Conservation (phyloP, 2,113 vertebrate species). For the Rhinoderma darwinii region DNA sequence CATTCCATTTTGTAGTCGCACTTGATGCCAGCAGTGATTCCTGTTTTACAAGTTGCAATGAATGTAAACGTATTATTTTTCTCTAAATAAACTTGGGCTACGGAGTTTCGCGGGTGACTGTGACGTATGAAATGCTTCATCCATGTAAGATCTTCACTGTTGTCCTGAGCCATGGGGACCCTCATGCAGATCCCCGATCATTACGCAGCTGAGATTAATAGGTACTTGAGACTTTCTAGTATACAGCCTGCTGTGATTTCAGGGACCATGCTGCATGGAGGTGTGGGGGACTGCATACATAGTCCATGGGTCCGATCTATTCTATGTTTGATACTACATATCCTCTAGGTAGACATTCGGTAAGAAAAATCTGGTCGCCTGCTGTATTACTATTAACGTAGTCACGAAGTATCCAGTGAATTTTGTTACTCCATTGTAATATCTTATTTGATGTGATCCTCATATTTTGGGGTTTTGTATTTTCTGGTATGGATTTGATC, state of each 20-base stretch:
- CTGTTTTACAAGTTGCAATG: constrained; percentile 65
- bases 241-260: no score
- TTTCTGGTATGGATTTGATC: no score
- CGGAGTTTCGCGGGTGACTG: not conserved
- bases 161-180: not conserved
- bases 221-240: no score
- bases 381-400: not conserved
- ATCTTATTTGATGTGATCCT: not conserved
- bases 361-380: not conserved
- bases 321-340: no score
- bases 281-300: not conserved
- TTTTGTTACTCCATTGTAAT: not conserved
- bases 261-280: no score
- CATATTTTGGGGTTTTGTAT: no score
- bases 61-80: constrained; percentile 71
- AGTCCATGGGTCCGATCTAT: no score
- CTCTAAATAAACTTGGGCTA: constrained; percentile 61
- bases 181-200: no score
- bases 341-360: not conserved
- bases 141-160: not conserved
- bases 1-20: constrained; percentile 63
- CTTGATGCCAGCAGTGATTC: constrained; percentile 62
- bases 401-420: not conserved
- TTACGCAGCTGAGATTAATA: no score
- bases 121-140: not conserved